A percentile compares a stretch with the other conserved stretches of the same genome.
Evolutionary conservation across 2,888 invertebrate species (phyloP).

Genomic region (Microplitis deprimator): DNA sequence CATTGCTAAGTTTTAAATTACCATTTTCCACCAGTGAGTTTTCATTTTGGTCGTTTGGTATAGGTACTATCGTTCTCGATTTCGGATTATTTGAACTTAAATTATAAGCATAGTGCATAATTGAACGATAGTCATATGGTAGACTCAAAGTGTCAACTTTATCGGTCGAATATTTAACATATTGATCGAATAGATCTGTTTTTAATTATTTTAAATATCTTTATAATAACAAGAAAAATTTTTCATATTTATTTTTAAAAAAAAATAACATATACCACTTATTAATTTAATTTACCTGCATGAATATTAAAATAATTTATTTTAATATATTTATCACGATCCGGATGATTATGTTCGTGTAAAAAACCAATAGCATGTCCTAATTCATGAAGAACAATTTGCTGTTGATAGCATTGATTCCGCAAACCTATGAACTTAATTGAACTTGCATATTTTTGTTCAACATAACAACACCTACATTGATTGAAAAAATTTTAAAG

Average conservation of each 20-base stretch:
- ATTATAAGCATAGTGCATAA: neutral
- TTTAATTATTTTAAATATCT: neutral
- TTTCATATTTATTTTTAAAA: neutral
- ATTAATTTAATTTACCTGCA: neutral
- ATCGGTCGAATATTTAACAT: neutral
- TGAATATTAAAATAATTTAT: neutral
- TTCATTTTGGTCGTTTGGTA: neutral
- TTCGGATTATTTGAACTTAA: neutral
- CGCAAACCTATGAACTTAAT: neutral
- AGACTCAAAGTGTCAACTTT: neutral
- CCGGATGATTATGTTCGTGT: neutral
- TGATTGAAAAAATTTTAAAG: neutral
- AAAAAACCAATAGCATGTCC: neutral
- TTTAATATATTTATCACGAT: neutral
- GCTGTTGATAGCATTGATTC: neutral
- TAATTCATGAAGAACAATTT: neutral
- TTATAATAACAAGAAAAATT: neutral
- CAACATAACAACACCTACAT: neutral
- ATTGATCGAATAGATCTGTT: neutral
- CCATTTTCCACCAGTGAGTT: neutral
- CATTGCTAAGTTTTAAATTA: neutral
- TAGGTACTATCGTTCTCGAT: neutral
- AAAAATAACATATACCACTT: too few relatives aligned
- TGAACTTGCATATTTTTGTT: neutral
- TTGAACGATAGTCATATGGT: neutral